phyloP scores from a whole-genome alignment of 1,140 invertebrate species.

The Teleogryllus occipitalis region DNA sequence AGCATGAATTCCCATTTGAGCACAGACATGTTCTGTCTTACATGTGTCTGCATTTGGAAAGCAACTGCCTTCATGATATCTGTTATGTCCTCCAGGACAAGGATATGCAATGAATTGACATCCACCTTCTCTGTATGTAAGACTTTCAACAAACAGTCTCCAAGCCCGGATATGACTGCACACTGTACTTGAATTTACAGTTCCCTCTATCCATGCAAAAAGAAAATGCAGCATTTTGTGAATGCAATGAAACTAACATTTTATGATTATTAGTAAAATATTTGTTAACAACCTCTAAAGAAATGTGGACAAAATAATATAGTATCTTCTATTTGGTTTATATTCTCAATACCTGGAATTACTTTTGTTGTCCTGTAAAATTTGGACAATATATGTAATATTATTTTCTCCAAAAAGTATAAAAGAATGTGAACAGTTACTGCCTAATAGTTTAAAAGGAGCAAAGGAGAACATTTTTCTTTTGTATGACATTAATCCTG shows the following conservation, averaged over 20 bases:
- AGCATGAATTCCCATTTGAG: constrained; percentile 30
- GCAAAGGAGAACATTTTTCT: too few relatives aligned
- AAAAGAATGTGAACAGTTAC: neutral
- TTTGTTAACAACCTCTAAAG: too few relatives aligned
- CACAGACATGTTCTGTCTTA: constrained; percentile 22
- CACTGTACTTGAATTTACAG: constrained; percentile 37
- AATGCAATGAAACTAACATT: too few relatives aligned
- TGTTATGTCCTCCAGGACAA: constrained; percentile 35
- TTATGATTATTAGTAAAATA: too few relatives aligned
- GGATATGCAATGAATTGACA: constrained; percentile 42
- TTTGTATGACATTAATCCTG: too few relatives aligned
- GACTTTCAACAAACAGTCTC: constrained; percentile 34
- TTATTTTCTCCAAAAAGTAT: neutral
- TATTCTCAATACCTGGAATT: too few relatives aligned
- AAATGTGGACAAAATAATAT: too few relatives aligned
- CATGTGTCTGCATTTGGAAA: constrained; percentile 37
- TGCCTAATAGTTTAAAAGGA: too few relatives aligned
- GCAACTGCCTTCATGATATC: constrained; percentile 37
- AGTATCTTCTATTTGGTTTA: too few relatives aligned
- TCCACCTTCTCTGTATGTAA: constrained; percentile 25
- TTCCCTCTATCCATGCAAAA: constrained; percentile 30
- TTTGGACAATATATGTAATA: neutral
- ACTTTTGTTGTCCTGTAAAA: too few relatives aligned
- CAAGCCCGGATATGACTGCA: constrained; percentile 38
- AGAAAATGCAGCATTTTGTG: neutral